Evolutionary conservation across 2,113 vertebrate genomes (phyloP).

Genomic region (Amblyornis subalaris): DNA sequence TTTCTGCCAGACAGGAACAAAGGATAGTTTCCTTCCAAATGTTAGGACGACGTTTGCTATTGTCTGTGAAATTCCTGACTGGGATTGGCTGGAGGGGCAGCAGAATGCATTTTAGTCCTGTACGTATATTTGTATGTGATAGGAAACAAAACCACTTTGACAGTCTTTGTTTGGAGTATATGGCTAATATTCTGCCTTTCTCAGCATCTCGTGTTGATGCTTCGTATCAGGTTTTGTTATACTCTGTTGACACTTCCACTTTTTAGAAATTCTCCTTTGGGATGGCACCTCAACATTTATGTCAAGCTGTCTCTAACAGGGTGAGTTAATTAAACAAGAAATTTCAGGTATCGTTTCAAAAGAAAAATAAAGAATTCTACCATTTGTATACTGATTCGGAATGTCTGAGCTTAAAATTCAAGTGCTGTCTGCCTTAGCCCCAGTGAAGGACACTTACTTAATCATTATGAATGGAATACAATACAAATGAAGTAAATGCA

Average conservation of each 20-base stretch:
- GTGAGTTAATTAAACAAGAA: not conserved
- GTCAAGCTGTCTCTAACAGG: not conserved
- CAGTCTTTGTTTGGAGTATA: not conserved
- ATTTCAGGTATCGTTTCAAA: not conserved
- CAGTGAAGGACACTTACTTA: slow-evolving; percentile 15
- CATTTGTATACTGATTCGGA: not conserved
- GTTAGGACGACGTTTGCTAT: not conserved
- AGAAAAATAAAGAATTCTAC: not conserved
- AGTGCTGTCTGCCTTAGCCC: not conserved
- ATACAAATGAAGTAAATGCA: slow-evolving; percentile 17
- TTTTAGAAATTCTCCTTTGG: not conserved
- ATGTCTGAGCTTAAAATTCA: slow-evolving; percentile 7
- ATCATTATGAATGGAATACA: slow-evolving; percentile 5
- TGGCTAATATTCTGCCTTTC: not conserved
- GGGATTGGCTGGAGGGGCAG: not conserved
- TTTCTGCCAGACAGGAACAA: not conserved
- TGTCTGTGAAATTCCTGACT: not conserved
- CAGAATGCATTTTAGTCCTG: not conserved
- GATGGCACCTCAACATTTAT: not conserved
- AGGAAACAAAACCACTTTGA: not conserved
- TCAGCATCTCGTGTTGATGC: not conserved
- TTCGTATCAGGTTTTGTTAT: not conserved
- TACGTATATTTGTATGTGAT: not conserved
- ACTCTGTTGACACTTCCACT: not conserved
- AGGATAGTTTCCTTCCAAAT: not conserved